phyloP scores from a whole-genome alignment of 2,113 vertebrate genomes.

The Scomber scombrus region DNA sequence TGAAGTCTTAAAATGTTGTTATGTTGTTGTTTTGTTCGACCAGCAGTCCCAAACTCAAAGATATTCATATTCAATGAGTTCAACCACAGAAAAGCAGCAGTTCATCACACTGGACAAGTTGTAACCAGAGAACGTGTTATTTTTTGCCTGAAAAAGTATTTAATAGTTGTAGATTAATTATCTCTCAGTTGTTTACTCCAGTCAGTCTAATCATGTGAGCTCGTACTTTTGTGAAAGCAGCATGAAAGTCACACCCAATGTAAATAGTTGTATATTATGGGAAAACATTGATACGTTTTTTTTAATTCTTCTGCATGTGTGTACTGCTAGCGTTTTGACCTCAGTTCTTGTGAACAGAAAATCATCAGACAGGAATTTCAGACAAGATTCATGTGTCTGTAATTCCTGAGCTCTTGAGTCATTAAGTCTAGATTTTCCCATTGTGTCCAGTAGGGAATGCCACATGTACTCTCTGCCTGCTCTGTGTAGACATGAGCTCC shows the following conservation, averaged over 20 bases:
- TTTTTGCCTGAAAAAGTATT: neutral
- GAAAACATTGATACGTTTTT: neutral
- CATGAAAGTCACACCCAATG: neutral
- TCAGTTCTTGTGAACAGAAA: slow-evolving; percentile 12
- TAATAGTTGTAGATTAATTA: neutral
- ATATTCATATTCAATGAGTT: too few relatives aligned
- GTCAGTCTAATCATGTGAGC: neutral
- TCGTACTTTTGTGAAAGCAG: neutral
- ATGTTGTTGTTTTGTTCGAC: neutral
- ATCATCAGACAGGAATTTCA: slow-evolving; percentile 23
- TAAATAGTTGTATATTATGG: neutral
- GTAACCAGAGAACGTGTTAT: too few relatives aligned
- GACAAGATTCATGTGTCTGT: slow-evolving; percentile 31
- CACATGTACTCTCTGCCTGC: neutral
- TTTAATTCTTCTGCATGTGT: neutral
- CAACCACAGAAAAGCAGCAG: too few relatives aligned
- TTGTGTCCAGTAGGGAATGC: slow-evolving; percentile 31
- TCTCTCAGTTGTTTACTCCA: neutral
- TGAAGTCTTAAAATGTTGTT: too few relatives aligned
- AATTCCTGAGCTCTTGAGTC: slow-evolving; percentile 50
- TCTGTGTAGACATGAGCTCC: neutral
- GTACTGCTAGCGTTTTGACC: neutral
- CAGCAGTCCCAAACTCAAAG: too few relatives aligned
- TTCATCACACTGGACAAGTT: too few relatives aligned
- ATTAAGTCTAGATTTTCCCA: slow-evolving; percentile 32